phyloP scores from a whole-genome alignment of 2,888 invertebrate species.

The Nomada fabriciana region DNA sequence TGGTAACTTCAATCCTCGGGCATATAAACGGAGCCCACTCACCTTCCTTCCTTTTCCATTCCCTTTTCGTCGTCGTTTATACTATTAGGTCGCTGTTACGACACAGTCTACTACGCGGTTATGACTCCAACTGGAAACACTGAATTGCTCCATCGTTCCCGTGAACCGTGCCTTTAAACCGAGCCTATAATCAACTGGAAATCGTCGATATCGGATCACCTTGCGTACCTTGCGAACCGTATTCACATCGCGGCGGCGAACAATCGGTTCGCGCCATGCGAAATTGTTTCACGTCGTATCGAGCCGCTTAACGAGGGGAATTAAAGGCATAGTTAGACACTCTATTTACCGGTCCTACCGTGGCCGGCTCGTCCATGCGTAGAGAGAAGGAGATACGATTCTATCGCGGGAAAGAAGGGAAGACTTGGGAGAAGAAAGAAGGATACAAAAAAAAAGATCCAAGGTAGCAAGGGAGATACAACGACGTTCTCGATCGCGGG shows the following conservation, averaged over 20 bases:
- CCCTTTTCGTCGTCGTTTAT: conserved; percentile 53
- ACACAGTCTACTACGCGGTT: conserved; percentile 49
- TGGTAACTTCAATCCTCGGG: conserved; percentile 46
- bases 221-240: conserved; percentile 15
- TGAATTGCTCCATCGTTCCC: conserved; percentile 25
- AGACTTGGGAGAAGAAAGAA: background rate
- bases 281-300: conserved; percentile 7
- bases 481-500: conserved; percentile 20
- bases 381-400: background rate
- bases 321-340: conserved; percentile 6
- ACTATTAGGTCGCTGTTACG: conserved; percentile 60
- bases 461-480: conserved; percentile 16
- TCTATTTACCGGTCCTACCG: conserved; percentile 6
- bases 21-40: conserved; percentile 64
- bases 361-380: background rate
- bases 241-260: conserved; percentile 15
- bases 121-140: conserved; percentile 26
- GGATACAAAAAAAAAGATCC: conserved; percentile 4
- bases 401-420: background rate
- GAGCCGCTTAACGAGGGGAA: conserved; percentile 3
- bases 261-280: conserved; percentile 2
- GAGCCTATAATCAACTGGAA: conserved; percentile 22
- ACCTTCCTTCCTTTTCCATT: conserved; percentile 67
- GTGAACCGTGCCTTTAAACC: conserved; percentile 19
- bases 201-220: conserved; percentile 32